Base-by-base conservation (phyloP, 2,888 invertebrate species). In the Euspilapteryx auroguttella region DNA sequence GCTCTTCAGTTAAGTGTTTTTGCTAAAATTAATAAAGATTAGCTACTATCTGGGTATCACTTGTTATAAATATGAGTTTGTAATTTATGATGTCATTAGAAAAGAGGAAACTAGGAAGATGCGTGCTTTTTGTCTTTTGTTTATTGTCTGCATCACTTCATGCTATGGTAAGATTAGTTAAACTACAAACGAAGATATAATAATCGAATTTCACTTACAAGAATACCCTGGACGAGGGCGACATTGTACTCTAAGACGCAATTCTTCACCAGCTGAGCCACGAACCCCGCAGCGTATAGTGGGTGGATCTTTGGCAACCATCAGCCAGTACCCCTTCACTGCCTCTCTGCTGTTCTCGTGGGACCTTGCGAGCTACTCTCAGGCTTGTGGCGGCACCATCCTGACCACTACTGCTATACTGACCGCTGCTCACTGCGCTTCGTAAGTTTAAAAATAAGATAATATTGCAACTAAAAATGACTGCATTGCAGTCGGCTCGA, bases 391-490 rank as follows among this genome's bases (percentile, higher is more conserved):
- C 5, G 49, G 49, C 3, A 32, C 41, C 12, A 39, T 55, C 10
- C 25, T 55, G n/a, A 55, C 45, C 25, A 40, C 30, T 13, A 39
- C 41, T 9, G 25, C 44, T 24, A 30, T 51, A 3, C 36, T 53
- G 2, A 38, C 51, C 3, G 47, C 49, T 2, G 52, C 49, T 21
- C 49, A 49, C 32, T 55, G 55, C 30, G 25, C 35, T 1, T 6
- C 27, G 50, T 51, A 34, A 41, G 44, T 41, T 4, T 9, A 3
- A 23, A 10, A 23, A 23, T 10, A 10, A 11, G 7, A 23, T 7
- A n/a, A 10, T 11, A 10, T 23, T 23, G 10, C 11, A 3, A 13
- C 11, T 11, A 25, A 2, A 14, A 5, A 12, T 9, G n/a, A n/a
- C n/a, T n/a, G n/a, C n/a, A n/a, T n/a, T n/a, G n/a, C n/a, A n/a